Percentiles rank a stretch among this genome's conserved stretches.
phyloP scores from a whole-genome alignment of 2,113 vertebrate genomes.

The Phrynocephalus versicolor region DNA sequence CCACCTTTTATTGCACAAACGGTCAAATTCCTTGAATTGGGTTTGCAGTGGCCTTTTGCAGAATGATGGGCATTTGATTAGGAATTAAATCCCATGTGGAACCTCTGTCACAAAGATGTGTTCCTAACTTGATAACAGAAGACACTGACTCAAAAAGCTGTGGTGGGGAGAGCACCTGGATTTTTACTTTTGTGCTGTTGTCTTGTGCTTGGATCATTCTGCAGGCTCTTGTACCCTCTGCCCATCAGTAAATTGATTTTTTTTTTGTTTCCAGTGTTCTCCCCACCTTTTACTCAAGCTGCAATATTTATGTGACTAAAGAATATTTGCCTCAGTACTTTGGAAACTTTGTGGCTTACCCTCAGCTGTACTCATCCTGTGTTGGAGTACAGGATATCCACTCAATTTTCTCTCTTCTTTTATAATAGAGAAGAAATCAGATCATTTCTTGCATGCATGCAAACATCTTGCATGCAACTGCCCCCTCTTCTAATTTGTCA shows the following conservation, averaged over 20 bases:
- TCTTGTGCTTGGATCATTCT: background rate
- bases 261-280: too few species aligned
- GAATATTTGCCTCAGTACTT: background rate
- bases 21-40: background rate
- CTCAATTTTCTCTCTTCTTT: background rate
- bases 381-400: too few species aligned
- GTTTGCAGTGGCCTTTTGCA: background rate
- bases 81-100: background rate
- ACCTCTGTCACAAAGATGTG: background rate
- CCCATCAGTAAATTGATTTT: background rate
- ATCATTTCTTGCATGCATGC: background rate
- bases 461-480: background rate
- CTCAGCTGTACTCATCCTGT: background rate
- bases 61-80: background rate
- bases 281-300: background rate
- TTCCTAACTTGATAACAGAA: background rate
- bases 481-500: background rate
- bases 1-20: background rate
- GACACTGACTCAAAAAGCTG: background rate
- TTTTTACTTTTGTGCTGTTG: background rate
- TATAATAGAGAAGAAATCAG: conserved; percentile 8
- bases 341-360: background rate
- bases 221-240: too few species aligned
- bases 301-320: background rate
- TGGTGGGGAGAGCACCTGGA: background rate